These are phyloP conservation scores for Chironomus riparius DNA, from an alignment of 2,888 invertebrate species.

Conservation along the genomic window DNA sequence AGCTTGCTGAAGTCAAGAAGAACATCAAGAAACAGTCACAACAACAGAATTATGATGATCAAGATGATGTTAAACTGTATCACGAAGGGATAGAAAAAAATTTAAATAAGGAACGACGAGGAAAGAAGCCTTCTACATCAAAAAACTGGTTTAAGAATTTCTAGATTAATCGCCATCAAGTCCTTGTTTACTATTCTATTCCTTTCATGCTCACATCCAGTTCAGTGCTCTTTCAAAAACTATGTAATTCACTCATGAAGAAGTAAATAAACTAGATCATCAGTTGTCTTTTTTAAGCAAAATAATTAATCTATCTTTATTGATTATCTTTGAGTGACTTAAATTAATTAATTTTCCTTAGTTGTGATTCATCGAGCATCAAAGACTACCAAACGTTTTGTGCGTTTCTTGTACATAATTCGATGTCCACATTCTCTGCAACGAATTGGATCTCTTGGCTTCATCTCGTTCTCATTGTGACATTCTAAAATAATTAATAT, in stretches of 20 bases:
- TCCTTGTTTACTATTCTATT: neutral
- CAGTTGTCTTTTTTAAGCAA: too few relatives aligned
- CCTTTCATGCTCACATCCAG: neutral
- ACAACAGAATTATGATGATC: constrained; percentile 16
- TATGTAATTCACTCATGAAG: too few relatives aligned
- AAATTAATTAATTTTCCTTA: neutral
- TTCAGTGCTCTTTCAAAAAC: too few relatives aligned
- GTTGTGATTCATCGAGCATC: constrained; percentile 13
- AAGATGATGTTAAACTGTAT: constrained; percentile 1
- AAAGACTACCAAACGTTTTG: constrained; percentile 54
- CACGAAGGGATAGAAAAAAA: neutral
- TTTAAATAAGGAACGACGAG: neutral
- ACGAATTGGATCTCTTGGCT: constrained; percentile 89
- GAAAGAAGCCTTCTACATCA: neutral
- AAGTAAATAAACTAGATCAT: too few relatives aligned
- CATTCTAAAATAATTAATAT: constrained; percentile 61
- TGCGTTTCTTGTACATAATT: constrained; percentile 99
- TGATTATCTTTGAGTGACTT: too few relatives aligned
- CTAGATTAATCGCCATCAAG: neutral
- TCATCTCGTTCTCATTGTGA: constrained; percentile 96
- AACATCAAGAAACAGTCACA: constrained; percentile 15
- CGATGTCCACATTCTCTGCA: constrained; percentile 98
- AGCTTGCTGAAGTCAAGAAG: constrained; percentile 17
- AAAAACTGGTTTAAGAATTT: neutral
- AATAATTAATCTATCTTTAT: too few relatives aligned